A percentile compares a stretch with the other conserved stretches of the same genome.
Conservation (phyloP, 37 sponge, comb jelly and placozoan genomes). For the Amphimedon queenslandica region DNA sequence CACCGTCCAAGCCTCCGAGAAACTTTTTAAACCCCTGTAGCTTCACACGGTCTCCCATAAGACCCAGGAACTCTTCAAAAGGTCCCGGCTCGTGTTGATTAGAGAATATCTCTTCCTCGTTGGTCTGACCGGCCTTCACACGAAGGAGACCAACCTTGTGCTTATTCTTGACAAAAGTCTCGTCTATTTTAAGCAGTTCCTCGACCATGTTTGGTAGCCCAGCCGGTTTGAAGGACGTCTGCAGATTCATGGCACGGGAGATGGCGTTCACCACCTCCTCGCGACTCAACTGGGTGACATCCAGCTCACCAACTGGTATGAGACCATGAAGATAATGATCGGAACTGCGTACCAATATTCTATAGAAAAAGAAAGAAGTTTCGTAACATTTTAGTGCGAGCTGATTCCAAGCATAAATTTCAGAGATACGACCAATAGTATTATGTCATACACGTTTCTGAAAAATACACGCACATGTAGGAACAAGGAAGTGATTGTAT, state of each 20-base stretch:
- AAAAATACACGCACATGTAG: too few relatives aligned
- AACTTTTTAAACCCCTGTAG: slow-evolving; percentile 85
- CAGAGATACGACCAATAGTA: too few relatives aligned
- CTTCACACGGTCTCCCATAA: slow-evolving; percentile 37
- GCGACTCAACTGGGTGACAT: slow-evolving; percentile 21
- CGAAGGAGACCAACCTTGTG: slow-evolving; percentile 84
- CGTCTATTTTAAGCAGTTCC: slow-evolving; percentile 86
- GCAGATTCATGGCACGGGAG: slow-evolving; percentile 75
- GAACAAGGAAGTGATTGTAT: too few relatives aligned
- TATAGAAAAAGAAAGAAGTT: slow-evolving; percentile 7
- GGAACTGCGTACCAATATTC: slow-evolving; percentile 68
- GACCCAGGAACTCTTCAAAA: slow-evolving; percentile 54
- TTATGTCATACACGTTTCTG: too few relatives aligned
- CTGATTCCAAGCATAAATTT: too few relatives aligned
- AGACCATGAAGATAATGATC: slow-evolving; percentile 72
- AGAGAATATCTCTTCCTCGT: slow-evolving; percentile 85
- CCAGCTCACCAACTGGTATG: slow-evolving; percentile 41
- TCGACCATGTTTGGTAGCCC: slow-evolving; percentile 32
- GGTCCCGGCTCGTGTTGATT: slow-evolving; percentile 71
- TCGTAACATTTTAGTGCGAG: too few relatives aligned
- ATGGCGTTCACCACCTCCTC: slow-evolving; percentile 79
- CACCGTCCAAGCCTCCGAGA: slow-evolving; percentile 85
- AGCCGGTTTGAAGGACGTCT: slow-evolving; percentile 57
- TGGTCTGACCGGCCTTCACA: slow-evolving; percentile 76
- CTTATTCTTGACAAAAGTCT: slow-evolving; percentile 66